Conservation (phyloP, 2,113 vertebrate species). For the Lucifuga dentata region DNA sequence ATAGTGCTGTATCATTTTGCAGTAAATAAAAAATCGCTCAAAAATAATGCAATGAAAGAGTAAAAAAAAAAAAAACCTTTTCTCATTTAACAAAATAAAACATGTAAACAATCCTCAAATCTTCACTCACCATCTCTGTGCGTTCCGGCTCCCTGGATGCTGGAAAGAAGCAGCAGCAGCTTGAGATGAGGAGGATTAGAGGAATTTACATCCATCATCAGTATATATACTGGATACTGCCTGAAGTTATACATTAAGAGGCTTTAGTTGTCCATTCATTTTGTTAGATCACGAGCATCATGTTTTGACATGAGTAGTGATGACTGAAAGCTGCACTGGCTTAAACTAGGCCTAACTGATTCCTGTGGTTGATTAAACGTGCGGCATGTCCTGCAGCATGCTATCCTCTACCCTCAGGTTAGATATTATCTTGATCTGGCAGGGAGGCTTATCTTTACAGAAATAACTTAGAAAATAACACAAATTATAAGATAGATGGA, state of each 20-base stretch:
- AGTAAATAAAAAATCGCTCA: too few species aligned
- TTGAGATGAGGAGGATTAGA: background rate
- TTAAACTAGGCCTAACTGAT: constrained; percentile 34
- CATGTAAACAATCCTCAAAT: too few species aligned
- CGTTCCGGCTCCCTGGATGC: constrained; percentile 9
- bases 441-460: too few species aligned
- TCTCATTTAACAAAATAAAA: too few species aligned
- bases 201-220: background rate
- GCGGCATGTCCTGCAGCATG: background rate
- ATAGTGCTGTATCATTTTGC: too few species aligned
- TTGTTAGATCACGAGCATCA: background rate
- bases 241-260: constrained; percentile 56
- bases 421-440: constrained; percentile 13
- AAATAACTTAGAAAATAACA: too few species aligned
- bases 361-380: constrained; percentile 1
- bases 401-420: constrained; percentile 6
- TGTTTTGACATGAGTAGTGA: constrained; percentile 24
- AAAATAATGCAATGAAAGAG: too few species aligned
- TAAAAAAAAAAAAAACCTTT: too few species aligned
- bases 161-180: background rate
- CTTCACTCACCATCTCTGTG: too few species aligned
- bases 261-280: constrained; percentile 56
- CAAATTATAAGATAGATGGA: too few species aligned
- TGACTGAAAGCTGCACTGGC: constrained; percentile 5
- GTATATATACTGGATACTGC: constrained; percentile 10